Base-by-base conservation (phyloP, 2,797 vertebrate genomes). In the Rhodeus uyekii region DNA sequence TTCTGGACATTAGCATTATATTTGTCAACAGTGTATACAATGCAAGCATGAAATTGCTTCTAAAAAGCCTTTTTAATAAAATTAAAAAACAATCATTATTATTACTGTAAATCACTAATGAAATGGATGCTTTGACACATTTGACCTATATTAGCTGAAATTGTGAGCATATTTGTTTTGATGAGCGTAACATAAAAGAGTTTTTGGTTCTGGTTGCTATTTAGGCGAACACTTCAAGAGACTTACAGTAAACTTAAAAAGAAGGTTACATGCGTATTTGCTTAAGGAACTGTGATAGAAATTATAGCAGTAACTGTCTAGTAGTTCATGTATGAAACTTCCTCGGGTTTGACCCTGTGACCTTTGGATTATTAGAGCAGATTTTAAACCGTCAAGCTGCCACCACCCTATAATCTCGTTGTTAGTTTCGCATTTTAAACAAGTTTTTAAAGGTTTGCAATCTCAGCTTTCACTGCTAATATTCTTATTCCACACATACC, bases 391-490 rank as follows among this genome's bases (percentile, higher is more conserved):
- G 18, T 60, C 42, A 38, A 75, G 44, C n/a, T 24, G 10, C 79
- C 79, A 74, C 68, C 79, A 27, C 79, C 69, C 67, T 61, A 48
- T 78, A 78, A 74, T 65, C 69, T 53, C n/a, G 38, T 58, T 75
- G 34, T 81, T 81, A 38, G 71, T 65, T 58, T 75, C 58, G 72
- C 72, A 73, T 69, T 81, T 81, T 64, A 63, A 73, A 81, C 44
- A 27, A 74, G 80, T 64, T 64, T 73, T 74, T 22, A 38, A 81
- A 81, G 74, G 79, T 74, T 65, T 74, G 60, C 69, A 65, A 74
- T 76, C 80, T 82, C 72, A 46, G 72, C 80, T 82, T 82, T 75
- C 80, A 68, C 48, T 29, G 80, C 80, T 67, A 76, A 75, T 76
- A 53, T 76, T 65, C 80, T 55, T 44, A 55, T 36, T 68, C 72